phyloP scores from a whole-genome alignment of 2,113 vertebrate species.

The Poeciliopsis occidentalis region DNA sequence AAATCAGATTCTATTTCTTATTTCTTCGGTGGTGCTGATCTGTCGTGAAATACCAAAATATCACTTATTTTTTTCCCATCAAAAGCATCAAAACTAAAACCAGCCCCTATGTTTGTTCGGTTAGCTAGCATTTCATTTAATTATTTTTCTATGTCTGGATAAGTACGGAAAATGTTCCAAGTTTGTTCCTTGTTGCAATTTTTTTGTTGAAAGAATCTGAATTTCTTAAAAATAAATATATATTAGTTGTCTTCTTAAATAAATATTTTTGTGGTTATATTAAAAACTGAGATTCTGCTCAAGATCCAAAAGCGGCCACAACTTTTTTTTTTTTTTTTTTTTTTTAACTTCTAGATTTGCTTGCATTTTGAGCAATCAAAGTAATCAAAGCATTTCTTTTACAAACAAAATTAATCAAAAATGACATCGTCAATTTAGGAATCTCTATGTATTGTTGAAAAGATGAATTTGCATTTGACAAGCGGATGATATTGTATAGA shows the following conservation, averaged over 20 bases:
- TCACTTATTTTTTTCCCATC: no score
- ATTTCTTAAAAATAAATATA: neutral
- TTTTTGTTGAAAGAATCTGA: neutral
- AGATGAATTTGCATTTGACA: no score
- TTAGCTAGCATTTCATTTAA: neutral
- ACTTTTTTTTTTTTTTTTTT: no score
- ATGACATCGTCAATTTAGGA: no score
- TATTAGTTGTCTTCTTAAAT: neutral
- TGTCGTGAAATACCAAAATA: neutral
- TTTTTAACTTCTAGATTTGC: no score
- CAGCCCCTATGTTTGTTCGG: neutral
- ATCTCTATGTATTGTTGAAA: no score
- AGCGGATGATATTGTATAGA: no score
- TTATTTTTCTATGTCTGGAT: neutral
- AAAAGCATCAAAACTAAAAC: neutral
- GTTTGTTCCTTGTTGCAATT: neutral
- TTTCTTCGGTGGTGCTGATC: neutral
- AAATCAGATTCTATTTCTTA: neutral
- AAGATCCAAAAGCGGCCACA: neutral
- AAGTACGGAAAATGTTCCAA: neutral
- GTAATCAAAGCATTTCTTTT: no score
- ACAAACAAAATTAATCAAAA: no score
- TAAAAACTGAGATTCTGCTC: neutral
- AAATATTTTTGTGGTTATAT: neutral
- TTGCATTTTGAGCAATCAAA: no score